These are phyloP conservation scores for Tetramorium alpestre DNA, from an alignment of 1,140 invertebrate species.

Conservation along the genomic window DNA sequence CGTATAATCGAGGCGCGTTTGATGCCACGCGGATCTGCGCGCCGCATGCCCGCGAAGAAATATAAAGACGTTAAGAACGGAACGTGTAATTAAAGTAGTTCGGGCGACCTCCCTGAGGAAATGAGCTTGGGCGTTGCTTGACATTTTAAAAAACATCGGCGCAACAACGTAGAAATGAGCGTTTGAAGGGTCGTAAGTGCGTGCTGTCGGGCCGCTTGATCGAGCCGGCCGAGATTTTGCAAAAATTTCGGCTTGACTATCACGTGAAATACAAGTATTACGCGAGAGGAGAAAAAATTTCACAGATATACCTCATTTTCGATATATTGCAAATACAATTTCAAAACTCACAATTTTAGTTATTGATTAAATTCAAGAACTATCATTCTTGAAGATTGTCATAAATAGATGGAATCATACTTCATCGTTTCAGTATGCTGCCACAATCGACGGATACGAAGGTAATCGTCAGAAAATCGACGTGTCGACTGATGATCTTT, in stretches of 20 bases:
- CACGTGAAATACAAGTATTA: neutral
- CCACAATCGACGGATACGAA: neutral
- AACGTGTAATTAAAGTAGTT: constrained; percentile 59
- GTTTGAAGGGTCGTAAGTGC: constrained; percentile 42
- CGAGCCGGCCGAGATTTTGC: constrained; percentile 5
- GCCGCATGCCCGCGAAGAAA: constrained; percentile 30
- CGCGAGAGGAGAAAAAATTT: neutral
- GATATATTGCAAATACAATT: neutral
- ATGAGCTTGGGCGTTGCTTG: constrained; percentile 39
- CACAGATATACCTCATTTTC: neutral
- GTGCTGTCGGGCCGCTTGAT: constrained; percentile 38
- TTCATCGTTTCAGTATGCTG: neutral
- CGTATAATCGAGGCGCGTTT: constrained; percentile 52
- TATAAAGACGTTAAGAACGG: constrained; percentile 55
- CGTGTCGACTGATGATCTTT: neutral
- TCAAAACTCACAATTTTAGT: neutral
- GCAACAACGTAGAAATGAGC: constrained; percentile 26
- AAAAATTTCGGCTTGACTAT: neutral
- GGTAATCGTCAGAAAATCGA: constrained; percentile 3
- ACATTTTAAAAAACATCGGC: constrained; percentile 36
- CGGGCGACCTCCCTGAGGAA: constrained; percentile 39
- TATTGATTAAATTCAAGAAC: neutral
- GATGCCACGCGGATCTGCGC: constrained; percentile 21
- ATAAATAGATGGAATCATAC: neutral
- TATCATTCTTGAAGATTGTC: neutral